Conservation (phyloP, 2,888 invertebrate genomes). For the Pristionchus fissidentatus region DNA sequence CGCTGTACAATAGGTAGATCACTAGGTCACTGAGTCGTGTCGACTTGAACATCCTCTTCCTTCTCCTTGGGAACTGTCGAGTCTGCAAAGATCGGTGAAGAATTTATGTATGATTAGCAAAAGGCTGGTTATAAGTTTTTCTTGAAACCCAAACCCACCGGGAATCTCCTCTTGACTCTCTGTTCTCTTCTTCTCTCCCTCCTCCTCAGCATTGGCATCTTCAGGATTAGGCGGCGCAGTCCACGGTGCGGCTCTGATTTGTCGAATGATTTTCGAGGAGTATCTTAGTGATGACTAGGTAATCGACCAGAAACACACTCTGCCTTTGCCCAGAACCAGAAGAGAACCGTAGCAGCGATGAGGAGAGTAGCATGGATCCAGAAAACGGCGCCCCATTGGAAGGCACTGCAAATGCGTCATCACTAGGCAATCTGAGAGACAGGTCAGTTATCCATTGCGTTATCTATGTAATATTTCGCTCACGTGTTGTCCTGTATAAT, state of each 20-base stretch:
- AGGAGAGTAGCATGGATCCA: constrained; percentile 56
- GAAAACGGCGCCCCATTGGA: constrained; percentile 59
- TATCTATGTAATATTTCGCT: no score
- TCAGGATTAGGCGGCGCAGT: not conserved
- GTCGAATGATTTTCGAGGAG: not conserved
- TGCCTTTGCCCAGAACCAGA: constrained; percentile 54
- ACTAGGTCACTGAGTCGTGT: no score
- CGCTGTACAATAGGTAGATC: no score
- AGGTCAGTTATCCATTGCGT: no score
- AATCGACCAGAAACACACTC: not conserved
- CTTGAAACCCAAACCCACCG: not conserved
- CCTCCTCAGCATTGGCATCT: not conserved
- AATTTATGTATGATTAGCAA: not conserved
- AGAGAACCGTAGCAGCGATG: constrained; percentile 55
- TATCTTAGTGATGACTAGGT: not conserved
- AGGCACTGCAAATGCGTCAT: constrained; percentile 50
- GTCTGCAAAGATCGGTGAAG: not conserved
- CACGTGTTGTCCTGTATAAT: constrained; percentile 57
- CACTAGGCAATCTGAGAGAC: no score
- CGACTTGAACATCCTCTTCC: no score
- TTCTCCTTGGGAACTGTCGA: not conserved
- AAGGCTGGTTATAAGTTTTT: no score
- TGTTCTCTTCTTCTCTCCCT: not conserved
- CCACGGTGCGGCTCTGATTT: constrained; percentile 12
- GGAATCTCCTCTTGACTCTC: not conserved